These are phyloP conservation scores for Gnathonemus echidnorhynchus DNA, from an alignment of 2,113 vertebrate species.

Conservation along the genomic window DNA sequence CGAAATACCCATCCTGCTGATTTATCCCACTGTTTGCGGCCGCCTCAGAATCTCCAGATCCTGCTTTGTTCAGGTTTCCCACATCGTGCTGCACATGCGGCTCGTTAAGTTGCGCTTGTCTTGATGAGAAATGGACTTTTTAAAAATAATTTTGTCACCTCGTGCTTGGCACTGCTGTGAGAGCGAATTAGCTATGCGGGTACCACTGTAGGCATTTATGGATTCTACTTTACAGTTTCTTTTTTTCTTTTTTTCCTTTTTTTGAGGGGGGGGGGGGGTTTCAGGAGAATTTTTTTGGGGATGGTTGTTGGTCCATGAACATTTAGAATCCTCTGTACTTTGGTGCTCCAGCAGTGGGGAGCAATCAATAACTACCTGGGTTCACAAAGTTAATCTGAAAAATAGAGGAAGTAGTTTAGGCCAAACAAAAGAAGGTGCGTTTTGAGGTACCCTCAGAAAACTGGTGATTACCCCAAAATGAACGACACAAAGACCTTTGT, in stretches of 20 bases:
- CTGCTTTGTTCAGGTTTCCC: background rate
- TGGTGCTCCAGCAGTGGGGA: background rate
- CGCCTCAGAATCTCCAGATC: background rate
- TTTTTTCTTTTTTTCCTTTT: background rate
- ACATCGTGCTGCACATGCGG: background rate
- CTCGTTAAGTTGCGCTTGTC: background rate
- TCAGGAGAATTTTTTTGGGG: background rate
- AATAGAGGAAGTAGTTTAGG: background rate
- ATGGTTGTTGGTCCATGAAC: background rate
- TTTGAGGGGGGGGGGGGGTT: too few species aligned
- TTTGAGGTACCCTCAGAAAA: background rate
- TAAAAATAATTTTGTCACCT: background rate
- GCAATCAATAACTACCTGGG: background rate
- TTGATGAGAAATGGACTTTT: background rate
- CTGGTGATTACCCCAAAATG: background rate
- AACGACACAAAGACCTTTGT: background rate
- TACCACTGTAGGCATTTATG: background rate
- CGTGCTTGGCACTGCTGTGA: background rate
- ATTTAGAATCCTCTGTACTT: background rate
- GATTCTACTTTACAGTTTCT: background rate
- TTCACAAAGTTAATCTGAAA: background rate
- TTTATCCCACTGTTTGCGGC: background rate
- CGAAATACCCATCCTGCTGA: background rate
- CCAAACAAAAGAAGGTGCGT: background rate
- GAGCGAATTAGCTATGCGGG: background rate